These are phyloP conservation scores for Manis javanica DNA, from an alignment of 2,797 vertebrate species.

Conservation along the genomic window DNA sequence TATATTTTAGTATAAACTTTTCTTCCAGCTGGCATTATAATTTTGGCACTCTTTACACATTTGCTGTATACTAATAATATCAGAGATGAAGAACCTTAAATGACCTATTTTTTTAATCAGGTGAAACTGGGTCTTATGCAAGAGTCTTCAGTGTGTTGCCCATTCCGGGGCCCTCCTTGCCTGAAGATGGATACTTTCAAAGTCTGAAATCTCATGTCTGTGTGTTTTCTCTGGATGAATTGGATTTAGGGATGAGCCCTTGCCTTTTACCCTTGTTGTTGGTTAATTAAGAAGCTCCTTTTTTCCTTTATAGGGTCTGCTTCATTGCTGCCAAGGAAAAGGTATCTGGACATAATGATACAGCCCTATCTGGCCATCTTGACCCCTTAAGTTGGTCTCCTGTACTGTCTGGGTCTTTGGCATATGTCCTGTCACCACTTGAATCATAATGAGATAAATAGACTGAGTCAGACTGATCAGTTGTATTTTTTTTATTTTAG, in stretches of 20 bases:
- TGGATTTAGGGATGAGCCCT: neutral
- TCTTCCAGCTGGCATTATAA: neutral
- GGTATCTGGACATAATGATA: neutral
- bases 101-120: neutral
- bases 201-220: neutral
- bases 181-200: neutral
- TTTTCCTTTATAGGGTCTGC: neutral
- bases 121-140: neutral
- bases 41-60: neutral
- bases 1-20: neutral
- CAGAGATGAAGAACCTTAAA: neutral
- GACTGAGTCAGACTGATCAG: neutral
- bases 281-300: too few species aligned
- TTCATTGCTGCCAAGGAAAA: neutral
- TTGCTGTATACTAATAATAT: neutral
- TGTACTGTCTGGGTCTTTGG: too few species aligned
- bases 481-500: too few species aligned
- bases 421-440: neutral
- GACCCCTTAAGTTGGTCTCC: too few species aligned
- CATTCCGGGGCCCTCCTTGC: too few species aligned
- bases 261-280: neutral
- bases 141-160: neutral
- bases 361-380: neutral
- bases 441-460: neutral
- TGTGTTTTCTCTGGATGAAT: neutral